Evolutionary conservation across 2,888 invertebrate species (phyloP).

Genomic region (Drosophila atroscutellata): DNA sequence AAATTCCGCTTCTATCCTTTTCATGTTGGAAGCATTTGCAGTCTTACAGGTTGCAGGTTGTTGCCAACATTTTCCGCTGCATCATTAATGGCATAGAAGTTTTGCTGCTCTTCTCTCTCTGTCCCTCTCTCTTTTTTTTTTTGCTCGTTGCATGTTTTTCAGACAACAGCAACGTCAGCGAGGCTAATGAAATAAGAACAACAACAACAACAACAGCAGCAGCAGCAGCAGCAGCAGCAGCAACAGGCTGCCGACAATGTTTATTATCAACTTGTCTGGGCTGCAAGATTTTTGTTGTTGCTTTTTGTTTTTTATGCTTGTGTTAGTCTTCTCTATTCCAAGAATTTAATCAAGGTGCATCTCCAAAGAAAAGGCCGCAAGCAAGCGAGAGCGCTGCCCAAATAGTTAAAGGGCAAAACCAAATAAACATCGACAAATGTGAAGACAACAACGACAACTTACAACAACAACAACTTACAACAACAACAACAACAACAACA

Average conservation of each 20-base stretch:
- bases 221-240: slow-evolving; percentile 26
- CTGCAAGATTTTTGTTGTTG: slow-evolving; percentile 26
- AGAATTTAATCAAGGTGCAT: slow-evolving; percentile 75
- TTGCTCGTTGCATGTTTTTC: slow-evolving; percentile 13
- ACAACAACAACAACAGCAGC: slow-evolving; percentile 9
- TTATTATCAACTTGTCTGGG: slow-evolving; percentile 31
- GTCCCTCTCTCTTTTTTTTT: neutral
- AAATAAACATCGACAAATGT: slow-evolving; percentile 68
- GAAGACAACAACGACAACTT: slow-evolving; percentile 44
- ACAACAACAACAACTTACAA: slow-evolving; percentile 33
- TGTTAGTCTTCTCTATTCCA: slow-evolving; percentile 56
- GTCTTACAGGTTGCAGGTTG: slow-evolving; percentile 11
- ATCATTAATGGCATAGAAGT: slow-evolving; percentile 40
- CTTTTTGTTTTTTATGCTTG: neutral
- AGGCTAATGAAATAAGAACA: slow-evolving; percentile 19
- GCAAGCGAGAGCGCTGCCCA: slow-evolving; percentile 47
- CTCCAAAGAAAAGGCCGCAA: slow-evolving; percentile 52
- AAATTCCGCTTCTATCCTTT: slow-evolving; percentile 17
- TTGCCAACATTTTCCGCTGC: slow-evolving; percentile 45
- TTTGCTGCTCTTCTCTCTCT: neutral
- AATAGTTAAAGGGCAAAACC: slow-evolving; percentile 73
- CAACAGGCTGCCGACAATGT: slow-evolving; percentile 42
- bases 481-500: slow-evolving; percentile 21
- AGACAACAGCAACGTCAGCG: neutral
- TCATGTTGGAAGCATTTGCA: slow-evolving; percentile 38